Conservation (phyloP, 2,797 vertebrate species). For the Propithecus perrieri region DNA sequence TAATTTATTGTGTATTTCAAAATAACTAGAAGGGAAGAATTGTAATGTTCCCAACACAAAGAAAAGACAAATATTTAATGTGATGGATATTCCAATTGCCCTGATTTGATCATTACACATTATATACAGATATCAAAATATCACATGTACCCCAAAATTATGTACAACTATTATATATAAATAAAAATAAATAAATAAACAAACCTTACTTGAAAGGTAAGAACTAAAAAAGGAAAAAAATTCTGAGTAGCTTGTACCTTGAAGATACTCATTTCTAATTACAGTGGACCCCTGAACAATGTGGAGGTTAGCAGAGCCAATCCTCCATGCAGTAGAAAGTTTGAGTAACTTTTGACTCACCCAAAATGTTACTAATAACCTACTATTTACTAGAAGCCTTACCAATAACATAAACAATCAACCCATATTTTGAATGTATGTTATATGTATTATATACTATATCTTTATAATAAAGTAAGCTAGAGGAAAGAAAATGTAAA, state of each 20-base stretch:
- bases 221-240: neutral
- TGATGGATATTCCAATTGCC: neutral
- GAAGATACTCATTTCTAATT: constrained; percentile 6
- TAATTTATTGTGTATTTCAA: neutral
- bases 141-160: neutral
- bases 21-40: neutral
- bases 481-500: neutral
- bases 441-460: neutral
- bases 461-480: neutral
- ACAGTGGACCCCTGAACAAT: neutral
- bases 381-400: neutral
- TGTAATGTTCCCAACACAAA: neutral
- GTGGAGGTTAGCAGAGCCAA: neutral
- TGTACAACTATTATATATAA: neutral
- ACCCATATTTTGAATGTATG: neutral
- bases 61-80: neutral
- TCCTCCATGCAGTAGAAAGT: neutral
- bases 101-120: neutral
- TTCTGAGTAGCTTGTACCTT: neutral
- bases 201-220: neutral
- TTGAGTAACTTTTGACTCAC: neutral
- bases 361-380: neutral
- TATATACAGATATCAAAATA: neutral
- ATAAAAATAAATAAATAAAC: neutral
- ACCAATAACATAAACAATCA: neutral